A percentile compares a stretch with the other conserved stretches of the same genome.
Evolutionary conservation across 2,888 invertebrate genomes (phyloP).

Genomic region (Brachyopa scutellaris): DNA sequence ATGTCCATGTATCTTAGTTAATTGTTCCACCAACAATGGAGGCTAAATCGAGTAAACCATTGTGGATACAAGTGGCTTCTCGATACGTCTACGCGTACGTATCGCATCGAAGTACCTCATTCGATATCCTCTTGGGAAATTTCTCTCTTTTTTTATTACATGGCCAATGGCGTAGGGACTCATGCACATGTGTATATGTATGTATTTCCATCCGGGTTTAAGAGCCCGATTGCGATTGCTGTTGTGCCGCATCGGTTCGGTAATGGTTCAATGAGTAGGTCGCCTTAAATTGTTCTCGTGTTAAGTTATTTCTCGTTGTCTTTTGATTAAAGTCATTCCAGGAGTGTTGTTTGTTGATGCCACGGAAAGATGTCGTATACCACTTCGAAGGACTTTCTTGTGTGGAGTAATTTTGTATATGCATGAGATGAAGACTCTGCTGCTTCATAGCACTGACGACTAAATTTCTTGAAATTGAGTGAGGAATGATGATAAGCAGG

Average conservation of each 20-base stretch:
- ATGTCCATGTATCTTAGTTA: conserved; percentile 50
- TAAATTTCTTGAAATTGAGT: too few species aligned
- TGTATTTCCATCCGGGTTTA: neutral
- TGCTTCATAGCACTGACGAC: too few species aligned
- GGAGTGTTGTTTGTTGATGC: too few species aligned
- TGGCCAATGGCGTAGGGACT: neutral
- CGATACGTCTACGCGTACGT: too few species aligned
- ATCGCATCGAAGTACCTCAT: conserved; percentile 8
- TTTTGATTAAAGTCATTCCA: neutral
- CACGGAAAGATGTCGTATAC: too few species aligned
- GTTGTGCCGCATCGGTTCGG: neutral
- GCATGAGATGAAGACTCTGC: too few species aligned
- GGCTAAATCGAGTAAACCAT: conserved; percentile 31
- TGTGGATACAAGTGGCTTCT: conserved; percentile 10
- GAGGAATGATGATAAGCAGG: too few species aligned
- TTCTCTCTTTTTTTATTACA: conserved; percentile 46
- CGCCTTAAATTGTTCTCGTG: neutral
- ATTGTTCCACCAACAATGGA: conserved; percentile 56
- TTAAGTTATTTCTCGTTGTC: neutral
- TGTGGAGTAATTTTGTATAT: too few species aligned
- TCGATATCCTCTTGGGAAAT: conserved; percentile 56
- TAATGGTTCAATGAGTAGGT: neutral
- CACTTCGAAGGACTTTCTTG: too few species aligned
- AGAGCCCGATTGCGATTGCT: neutral
- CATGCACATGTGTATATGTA: too few species aligned